Evolutionary conservation across 2,797 vertebrate species (phyloP), one percentile per base, ranked within the genome.

Genomic region (Adelosebastes latens): DNA sequence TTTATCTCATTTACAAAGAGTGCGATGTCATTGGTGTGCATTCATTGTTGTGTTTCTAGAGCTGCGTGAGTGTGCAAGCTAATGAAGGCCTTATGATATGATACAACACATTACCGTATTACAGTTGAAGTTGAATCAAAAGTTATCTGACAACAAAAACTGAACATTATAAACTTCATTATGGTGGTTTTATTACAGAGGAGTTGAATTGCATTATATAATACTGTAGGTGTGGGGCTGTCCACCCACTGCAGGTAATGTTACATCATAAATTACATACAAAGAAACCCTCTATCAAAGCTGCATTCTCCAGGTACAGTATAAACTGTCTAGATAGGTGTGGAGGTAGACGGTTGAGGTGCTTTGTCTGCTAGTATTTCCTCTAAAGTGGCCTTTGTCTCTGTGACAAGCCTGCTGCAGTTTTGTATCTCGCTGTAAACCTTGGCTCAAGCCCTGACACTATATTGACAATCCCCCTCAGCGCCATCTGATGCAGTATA

Each of bases 381-480:
- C 39, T 66, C 29, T 63, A 27, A 25, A 25, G 59, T 12, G 27
- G 46, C 29, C 11, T 65, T 32, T 25, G 22, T 42, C 46, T 49
- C 46, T 49, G 46, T 49, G 46, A 49, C 46, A 49, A 49, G 46
- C 46, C 46, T 49, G 31, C 16, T 59, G 60, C 14, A 7, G 49
- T 49, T 59, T 53, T 70, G 32, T 61, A 8, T 56, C 59, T 64
- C n/a, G 1, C 46, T 42, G 59, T 63, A 71, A 81, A 76, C 49
- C 52, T 70, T 24, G 53, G 53, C 66, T 60, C 66, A 24, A 32
- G 61, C 25, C 68, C 53, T 67, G 32, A 52, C 36, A 9, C 58
- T 46, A 60, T 81, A 77, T 60, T 66, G 68, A 81, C 73, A 67
- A 18, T 55, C 61, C 68, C 62, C 31, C 12, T 42, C 1, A 12